Conservation (phyloP, 2,113 vertebrate genomes). For the Chaetodon trifascialis region DNA sequence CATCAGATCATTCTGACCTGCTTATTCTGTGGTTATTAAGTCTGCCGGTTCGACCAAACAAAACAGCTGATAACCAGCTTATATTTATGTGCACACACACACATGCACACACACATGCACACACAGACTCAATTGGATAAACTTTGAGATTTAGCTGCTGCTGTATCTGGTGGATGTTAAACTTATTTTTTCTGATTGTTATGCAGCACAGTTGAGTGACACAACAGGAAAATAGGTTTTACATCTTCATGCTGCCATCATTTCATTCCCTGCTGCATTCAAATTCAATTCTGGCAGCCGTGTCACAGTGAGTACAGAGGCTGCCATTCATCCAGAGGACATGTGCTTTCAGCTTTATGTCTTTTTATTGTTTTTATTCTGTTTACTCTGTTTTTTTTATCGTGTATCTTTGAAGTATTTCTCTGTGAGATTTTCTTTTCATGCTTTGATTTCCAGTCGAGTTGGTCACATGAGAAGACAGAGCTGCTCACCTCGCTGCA, state of each 20-base stretch:
- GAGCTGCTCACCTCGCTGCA: slow-evolving; percentile 91
- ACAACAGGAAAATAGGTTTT: slow-evolving; percentile 30
- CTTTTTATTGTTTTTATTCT: slow-evolving; percentile 18
- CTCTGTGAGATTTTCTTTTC: neutral
- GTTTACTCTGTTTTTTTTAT: slow-evolving; percentile 16
- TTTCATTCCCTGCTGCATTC: slow-evolving; percentile 47
- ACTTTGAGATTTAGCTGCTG: slow-evolving; percentile 23
- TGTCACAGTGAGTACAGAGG: slow-evolving; percentile 21
- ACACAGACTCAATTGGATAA: neutral
- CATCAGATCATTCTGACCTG: slow-evolving; percentile 13
- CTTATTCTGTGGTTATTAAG: slow-evolving; percentile 3
- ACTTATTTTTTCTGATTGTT: neutral
- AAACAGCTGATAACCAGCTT: neutral
- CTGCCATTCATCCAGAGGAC: slow-evolving; percentile 29
- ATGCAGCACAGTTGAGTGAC: slow-evolving; percentile 33
- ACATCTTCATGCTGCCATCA: slow-evolving; percentile 43
- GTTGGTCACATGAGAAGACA: neutral
- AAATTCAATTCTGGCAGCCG: slow-evolving; percentile 37
- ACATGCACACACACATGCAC: too few relatives aligned
- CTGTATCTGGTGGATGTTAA: neutral
- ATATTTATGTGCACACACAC: neutral
- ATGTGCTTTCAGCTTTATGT: slow-evolving; percentile 8
- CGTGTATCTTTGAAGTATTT: neutral
- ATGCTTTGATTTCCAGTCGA: neutral
- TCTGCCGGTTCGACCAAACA: neutral